Percentiles rank a stretch among this genome's conserved stretches.
These are phyloP conservation scores for Silurus asotus DNA, from an alignment of 2,113 vertebrate genomes.

Conservation along the genomic window DNA sequence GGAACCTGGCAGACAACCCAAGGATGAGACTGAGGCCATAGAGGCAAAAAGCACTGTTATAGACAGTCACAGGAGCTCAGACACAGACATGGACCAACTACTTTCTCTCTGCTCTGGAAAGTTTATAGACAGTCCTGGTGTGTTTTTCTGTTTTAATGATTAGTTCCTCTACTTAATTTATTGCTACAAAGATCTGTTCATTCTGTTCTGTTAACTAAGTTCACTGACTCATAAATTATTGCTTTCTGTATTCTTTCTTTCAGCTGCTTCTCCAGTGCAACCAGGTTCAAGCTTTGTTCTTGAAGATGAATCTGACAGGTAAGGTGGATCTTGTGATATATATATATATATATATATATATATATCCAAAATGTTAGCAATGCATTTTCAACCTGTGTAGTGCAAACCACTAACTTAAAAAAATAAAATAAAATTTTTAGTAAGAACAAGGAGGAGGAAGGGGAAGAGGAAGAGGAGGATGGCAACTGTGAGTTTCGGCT, in stretches of 20 bases:
- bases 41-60: slow-evolving; percentile 4
- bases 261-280: slow-evolving; percentile 34
- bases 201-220: neutral
- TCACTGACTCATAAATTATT: neutral
- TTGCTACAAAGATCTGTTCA: neutral
- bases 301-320: slow-evolving; percentile 57
- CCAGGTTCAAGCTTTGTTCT: slow-evolving; percentile 50
- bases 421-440: too few relatives aligned
- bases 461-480: slow-evolving; percentile 77
- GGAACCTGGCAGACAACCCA: neutral
- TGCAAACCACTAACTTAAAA: neutral
- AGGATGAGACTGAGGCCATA: neutral
- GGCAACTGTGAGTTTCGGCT: slow-evolving; percentile 86
- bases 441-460: slow-evolving; percentile 61
- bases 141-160: slow-evolving; percentile 30
- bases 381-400: neutral
- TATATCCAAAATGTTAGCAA: neutral
- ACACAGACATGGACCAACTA: slow-evolving; percentile 81
- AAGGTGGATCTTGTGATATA: neutral
- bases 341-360: neutral
- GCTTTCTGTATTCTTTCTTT: neutral
- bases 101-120: slow-evolving; percentile 89
- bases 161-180: neutral
- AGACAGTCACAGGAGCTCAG: slow-evolving; percentile 12
- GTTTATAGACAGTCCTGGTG: slow-evolving; percentile 76